Conservation (phyloP, 1,140 invertebrate species). For the Pemphigus obesinymphae region DNA sequence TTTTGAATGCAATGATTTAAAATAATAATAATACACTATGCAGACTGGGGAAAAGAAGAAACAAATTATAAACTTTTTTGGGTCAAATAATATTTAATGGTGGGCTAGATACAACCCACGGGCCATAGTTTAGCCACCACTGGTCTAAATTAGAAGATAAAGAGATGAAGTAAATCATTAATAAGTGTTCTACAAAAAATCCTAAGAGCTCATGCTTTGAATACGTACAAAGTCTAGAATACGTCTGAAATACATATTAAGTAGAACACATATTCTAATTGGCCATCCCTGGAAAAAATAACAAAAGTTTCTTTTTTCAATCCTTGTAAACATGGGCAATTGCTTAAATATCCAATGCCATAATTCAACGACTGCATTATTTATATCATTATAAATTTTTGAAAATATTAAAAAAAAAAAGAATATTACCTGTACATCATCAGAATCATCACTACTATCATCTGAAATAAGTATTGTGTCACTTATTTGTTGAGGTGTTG, state of each 20-base stretch:
- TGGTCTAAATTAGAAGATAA: no score
- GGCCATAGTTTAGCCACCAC: no score
- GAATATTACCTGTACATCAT: conserved; percentile 6
- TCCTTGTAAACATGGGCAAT: background rate
- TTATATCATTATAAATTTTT: background rate
- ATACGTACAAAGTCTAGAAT: background rate
- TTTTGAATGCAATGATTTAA: no score
- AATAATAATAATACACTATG: no score
- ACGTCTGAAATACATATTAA: background rate
- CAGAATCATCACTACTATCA: background rate
- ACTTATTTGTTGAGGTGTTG: background rate
- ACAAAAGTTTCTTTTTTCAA: background rate
- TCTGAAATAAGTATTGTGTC: background rate
- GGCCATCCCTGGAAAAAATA: conserved; percentile 15
- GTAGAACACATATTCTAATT: background rate
- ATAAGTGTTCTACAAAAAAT: background rate
- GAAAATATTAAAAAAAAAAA: background rate
- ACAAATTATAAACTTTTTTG: no score
- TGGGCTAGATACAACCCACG: no score
- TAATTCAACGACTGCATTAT: background rate
- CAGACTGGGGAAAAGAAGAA: no score
- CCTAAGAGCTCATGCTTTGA: background rate
- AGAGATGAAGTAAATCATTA: no score
- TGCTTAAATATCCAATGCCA: conserved; percentile 13
- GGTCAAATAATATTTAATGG: no score